Evolutionary conservation across 64 coral and sea anemone species (phyloP).

Genomic region (Porites lutea): DNA sequence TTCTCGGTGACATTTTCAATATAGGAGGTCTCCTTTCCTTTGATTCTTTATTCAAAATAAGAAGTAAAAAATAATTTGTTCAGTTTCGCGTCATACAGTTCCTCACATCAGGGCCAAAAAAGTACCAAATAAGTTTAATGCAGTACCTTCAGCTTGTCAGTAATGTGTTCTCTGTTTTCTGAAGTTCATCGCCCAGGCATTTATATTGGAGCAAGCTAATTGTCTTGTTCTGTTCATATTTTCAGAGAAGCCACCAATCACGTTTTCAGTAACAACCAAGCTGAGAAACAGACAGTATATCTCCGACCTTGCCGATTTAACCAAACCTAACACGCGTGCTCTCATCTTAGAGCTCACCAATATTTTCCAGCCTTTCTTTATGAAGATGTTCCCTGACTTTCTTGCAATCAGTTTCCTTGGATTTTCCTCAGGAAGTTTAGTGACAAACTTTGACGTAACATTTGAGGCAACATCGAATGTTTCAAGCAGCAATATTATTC

Average conservation of each 20-base stretch:
- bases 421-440: slow-evolving; percentile 21
- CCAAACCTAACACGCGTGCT: not conserved
- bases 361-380: not conserved
- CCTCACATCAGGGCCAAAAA: no score
- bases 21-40: no score
- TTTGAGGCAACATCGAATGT: not conserved
- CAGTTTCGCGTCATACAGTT: no score
- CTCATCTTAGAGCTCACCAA: not conserved
- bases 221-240: not conserved
- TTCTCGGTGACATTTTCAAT: no score
- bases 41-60: no score
- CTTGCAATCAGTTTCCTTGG: not conserved
- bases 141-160: no score
- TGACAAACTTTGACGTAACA: not conserved
- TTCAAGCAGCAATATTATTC: not conserved
- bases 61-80: no score
- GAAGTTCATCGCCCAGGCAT: no score
- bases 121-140: no score
- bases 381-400: not conserved
- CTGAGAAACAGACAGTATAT: not conserved
- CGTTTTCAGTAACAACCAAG: not conserved
- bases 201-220: no score
- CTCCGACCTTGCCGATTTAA: not conserved
- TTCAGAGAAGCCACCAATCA: not conserved
- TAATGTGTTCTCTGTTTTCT: no score